Percentiles rank a stretch among this genome's conserved stretches.
phyloP scores from a whole-genome alignment of 1,140 invertebrate genomes.

The Zaprionus tsacasi region DNA sequence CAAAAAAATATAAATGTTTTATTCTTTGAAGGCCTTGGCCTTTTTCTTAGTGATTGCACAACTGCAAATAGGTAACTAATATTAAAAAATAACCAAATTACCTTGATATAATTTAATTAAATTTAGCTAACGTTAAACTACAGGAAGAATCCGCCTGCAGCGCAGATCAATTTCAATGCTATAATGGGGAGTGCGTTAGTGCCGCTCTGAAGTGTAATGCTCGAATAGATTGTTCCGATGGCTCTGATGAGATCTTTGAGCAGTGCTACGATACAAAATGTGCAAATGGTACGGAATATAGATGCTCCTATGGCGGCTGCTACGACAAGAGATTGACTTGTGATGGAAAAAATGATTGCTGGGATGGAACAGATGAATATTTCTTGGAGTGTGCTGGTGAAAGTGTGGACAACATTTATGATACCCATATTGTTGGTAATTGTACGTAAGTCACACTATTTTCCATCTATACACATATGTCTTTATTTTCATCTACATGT shows the following conservation, averaged over 20 bases:
- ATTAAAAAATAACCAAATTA: background rate
- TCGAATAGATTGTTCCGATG: conserved; percentile 85
- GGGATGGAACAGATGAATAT: conserved; percentile 87
- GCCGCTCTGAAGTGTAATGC: conserved; percentile 69
- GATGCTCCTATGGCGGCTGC: conserved; percentile 87
- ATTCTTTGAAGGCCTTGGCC: background rate
- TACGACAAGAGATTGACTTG: conserved; percentile 85
- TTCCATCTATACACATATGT: no score
- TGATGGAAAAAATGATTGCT: conserved; percentile 83
- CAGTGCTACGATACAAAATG: conserved; percentile 75
- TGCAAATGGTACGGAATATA: conserved; percentile 65
- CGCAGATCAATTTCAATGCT: conserved; percentile 10
- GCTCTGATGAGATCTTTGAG: conserved; percentile 86
- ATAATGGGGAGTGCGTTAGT: conserved; percentile 17
- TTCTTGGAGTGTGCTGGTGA: background rate
- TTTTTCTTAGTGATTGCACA: background rate
- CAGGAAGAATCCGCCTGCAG: background rate
- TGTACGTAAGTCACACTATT: conserved; percentile 16
- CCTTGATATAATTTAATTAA: background rate
- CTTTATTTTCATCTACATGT: background rate
- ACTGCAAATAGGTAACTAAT: background rate
- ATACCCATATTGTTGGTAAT: conserved; percentile 67
- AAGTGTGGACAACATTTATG: background rate
- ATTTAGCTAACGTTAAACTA: background rate
- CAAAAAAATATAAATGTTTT: background rate